phyloP scores from a whole-genome alignment of 2,888 invertebrate species.

The Chouioia cunea region DNA sequence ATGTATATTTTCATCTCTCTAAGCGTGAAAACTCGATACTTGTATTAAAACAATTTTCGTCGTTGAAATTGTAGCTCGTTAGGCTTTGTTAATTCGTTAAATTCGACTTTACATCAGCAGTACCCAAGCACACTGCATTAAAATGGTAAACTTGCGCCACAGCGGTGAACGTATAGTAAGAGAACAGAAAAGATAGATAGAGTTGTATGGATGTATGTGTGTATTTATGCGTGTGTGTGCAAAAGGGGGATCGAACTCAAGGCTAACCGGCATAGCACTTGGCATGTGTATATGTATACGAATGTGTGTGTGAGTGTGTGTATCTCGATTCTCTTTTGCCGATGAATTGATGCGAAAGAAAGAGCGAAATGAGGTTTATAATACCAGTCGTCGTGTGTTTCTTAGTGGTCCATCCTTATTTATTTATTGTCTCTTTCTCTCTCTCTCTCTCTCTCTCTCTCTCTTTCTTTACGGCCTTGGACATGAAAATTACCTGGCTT shows the following conservation, averaged over 20 bases:
- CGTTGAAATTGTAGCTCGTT: not conserved
- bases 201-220: constrained; percentile 30
- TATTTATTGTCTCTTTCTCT: too few species aligned
- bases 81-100: not conserved
- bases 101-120: not conserved
- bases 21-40: constrained; percentile 38
- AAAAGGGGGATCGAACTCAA: constrained; percentile 63
- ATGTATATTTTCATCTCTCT: constrained; percentile 43
- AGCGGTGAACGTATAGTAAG: not conserved
- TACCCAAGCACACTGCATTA: not conserved
- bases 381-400: not conserved
- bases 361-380: constrained; percentile 16
- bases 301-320: constrained; percentile 2
- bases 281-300: constrained; percentile 27
- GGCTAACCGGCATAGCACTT: constrained; percentile 61
- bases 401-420: not conserved
- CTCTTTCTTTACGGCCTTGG: not conserved
- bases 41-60: not conserved
- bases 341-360: constrained; percentile 6
- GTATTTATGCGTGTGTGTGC: constrained; percentile 44
- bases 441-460: too few species aligned
- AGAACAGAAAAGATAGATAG: constrained; percentile 8
- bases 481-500: constrained; percentile 4
- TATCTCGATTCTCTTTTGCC: not conserved
- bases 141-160: not conserved